Conservation (phyloP, 2,797 vertebrate species). For the Octomys mimax region DNA sequence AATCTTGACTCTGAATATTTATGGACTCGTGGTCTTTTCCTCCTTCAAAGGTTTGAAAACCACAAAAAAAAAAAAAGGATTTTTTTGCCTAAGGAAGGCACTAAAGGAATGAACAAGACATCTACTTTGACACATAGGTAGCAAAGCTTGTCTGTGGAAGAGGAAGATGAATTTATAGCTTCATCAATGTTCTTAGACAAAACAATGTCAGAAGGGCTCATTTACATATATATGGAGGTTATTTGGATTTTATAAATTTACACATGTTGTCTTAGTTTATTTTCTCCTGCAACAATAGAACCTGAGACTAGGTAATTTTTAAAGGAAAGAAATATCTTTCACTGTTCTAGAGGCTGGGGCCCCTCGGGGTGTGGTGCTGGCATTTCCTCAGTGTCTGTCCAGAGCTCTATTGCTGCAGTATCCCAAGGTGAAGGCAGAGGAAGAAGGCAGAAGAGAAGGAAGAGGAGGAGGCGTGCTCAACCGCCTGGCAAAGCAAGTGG, state of each 20-base stretch:
- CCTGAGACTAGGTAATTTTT: background rate
- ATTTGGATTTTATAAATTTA: background rate
- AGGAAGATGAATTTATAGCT: background rate
- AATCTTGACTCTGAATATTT: background rate
- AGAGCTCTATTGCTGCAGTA: accelerated
- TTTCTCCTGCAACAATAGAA: background rate
- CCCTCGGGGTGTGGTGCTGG: too few species aligned
- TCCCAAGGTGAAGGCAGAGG: background rate
- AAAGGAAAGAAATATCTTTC: background rate
- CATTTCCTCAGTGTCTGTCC: background rate
- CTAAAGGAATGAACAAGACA: background rate
- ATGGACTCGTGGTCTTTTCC: background rate
- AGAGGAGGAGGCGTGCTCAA: background rate
- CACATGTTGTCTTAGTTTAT: background rate
- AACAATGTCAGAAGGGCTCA: background rate
- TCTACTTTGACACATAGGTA: background rate
- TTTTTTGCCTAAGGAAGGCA: background rate
- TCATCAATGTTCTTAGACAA: background rate
- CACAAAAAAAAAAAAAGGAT: background rate
- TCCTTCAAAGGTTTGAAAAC: background rate
- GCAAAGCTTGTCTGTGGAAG: background rate
- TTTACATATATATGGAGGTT: background rate
- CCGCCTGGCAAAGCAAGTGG: background rate
- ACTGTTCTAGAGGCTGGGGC: too few species aligned
- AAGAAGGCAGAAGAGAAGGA: too few species aligned